Conservation (phyloP, 2,797 vertebrate species). For the Mormyrops boulengeri region DNA sequence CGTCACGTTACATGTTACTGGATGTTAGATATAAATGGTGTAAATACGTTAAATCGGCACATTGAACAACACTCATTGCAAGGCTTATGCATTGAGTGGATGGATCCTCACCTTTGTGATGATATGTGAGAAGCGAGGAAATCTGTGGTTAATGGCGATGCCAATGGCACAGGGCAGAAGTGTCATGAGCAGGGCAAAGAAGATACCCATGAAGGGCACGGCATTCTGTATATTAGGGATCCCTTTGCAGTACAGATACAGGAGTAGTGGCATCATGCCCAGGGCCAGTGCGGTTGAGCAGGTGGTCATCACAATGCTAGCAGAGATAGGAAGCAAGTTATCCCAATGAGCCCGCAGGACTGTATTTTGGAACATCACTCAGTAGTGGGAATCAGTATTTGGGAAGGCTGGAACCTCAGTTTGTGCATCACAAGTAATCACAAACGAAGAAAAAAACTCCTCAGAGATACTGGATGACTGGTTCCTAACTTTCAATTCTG, state of each 20-base stretch:
- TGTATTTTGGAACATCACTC: not conserved
- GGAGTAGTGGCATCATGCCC: conserved; percentile 75
- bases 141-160: conserved; percentile 68
- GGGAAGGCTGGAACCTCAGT: not conserved
- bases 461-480: not conserved
- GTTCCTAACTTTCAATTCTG: not conserved
- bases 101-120: conserved; percentile 62
- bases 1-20: not conserved
- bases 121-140: conserved; percentile 54
- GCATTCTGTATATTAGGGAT: conserved; percentile 56
- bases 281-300: conserved; percentile 67
- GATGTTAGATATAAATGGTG: not conserved
- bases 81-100: not conserved
- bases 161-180: conserved; percentile 66
- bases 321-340: conserved; percentile 19
- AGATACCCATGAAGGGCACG: conserved; percentile 67
- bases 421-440: not conserved
- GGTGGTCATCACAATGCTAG: conserved; percentile 76
- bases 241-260: conserved; percentile 65
- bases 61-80: not conserved
- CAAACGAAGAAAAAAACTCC: not conserved
- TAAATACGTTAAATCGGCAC: not conserved
- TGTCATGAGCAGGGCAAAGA: conserved; percentile 52
- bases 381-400: not conserved
- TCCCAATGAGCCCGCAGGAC: not conserved